Evolutionary conservation across 2,888 invertebrate genomes (phyloP), one percentile per base, ranked within the genome.

Genomic region (Molanna angustata): DNA sequence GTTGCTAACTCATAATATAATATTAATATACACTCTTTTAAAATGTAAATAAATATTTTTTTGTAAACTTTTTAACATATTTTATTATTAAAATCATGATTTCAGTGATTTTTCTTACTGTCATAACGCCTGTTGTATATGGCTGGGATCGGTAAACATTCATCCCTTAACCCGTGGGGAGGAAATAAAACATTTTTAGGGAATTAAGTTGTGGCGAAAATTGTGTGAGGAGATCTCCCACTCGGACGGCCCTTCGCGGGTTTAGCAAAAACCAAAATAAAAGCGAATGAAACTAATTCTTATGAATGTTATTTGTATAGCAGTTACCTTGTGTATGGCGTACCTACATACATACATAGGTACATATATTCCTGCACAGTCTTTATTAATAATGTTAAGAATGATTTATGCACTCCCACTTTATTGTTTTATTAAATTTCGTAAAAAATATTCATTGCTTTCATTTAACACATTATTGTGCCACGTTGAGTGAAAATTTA

Each of bases 271-370:
- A 49, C 37, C 49, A 22, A 44, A 54, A 54, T 49, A 54, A 49
- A 32, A 27, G 20, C 16, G 39, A 49, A 46, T 50, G 45, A 50
- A 54, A 42, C 43, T 55, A 58, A 58, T 55, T 55, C 58, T 58
- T 58, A 58, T 56, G 41, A 53, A 56, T 58, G 58, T 48, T 58
- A 51, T 58, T 53, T 58, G 53, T 20, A 27, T 39, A 50, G 41
- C 22, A 47, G 54, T 42, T 55, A 37, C 50, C 41, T 45, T 41
- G 45, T 18, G 54, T 42, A 14, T 13, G 40, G 32, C 35, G n/a
- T n/a, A n/a, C n/a, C n/a, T n/a, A n/a, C n/a, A n/a, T n/a, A n/a
- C n/a, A n/a, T n/a, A n/a, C n/a, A n/a, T n/a, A n/a, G n/a, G n/a
- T n/a, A n/a, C n/a, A n/a, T n/a, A n/a, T n/a, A n/a, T n/a, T n/a